phyloP scores from a whole-genome alignment of 1,140 invertebrate species.

The Cephus cinctus region DNA sequence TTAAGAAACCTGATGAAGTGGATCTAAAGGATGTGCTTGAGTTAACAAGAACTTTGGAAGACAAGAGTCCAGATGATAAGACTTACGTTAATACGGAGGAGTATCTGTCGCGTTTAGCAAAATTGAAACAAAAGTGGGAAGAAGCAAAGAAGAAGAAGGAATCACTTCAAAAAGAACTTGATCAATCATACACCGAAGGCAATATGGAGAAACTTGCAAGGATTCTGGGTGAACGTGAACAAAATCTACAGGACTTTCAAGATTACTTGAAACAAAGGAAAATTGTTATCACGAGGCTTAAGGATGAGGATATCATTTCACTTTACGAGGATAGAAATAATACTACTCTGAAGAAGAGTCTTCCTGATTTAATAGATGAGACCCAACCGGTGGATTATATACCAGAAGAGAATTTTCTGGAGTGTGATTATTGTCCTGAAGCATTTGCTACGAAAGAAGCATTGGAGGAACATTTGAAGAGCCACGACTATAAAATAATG shows the following conservation, averaged over 20 bases:
- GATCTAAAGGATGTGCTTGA: conserved; percentile 11
- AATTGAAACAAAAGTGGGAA: conserved; percentile 33
- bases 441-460: conserved; percentile 38
- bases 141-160: conserved; percentile 31
- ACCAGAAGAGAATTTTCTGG: conserved; percentile 28
- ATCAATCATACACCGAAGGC: conserved; percentile 25
- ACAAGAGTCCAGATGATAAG: conserved; percentile 3
- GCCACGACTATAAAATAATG: conserved; percentile 46
- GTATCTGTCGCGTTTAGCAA: conserved; percentile 25
- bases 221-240: conserved; percentile 32
- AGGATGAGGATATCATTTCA: conserved; percentile 45
- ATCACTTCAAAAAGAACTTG: conserved; percentile 23
- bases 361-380: conserved; percentile 30
- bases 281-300: conserved; percentile 45
- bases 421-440: conserved; percentile 50
- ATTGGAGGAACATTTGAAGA: conserved; percentile 44
- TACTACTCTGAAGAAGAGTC: conserved; percentile 20
- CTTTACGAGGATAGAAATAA: conserved; percentile 41
- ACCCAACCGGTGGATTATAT: conserved; percentile 19
- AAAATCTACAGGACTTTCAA: conserved; percentile 40
- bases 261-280: conserved; percentile 49
- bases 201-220: conserved; percentile 32
- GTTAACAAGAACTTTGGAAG: conserved; percentile 8
- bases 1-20: conserved; percentile 12
- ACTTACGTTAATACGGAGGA: conserved; percentile 23